Percentiles rank a stretch among this genome's conserved stretches.
phyloP scores from a whole-genome alignment of 1,140 invertebrate species.

The Caenorhabditis tropicalis region DNA sequence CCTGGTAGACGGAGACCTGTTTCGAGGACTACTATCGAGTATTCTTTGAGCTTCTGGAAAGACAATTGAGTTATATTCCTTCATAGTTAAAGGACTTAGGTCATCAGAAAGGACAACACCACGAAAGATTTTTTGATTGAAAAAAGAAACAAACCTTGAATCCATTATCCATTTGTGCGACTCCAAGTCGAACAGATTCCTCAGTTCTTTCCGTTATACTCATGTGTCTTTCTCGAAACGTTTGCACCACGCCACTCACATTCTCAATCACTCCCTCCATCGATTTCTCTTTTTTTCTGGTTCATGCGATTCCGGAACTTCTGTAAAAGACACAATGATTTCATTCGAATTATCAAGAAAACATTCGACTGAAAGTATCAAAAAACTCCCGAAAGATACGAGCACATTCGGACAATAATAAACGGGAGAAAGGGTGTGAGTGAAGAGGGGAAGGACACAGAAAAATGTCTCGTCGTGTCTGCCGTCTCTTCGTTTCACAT shows the following conservation, averaged over 20 bases:
- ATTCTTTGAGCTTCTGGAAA: conserved; percentile 15
- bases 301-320: background rate
- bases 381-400: background rate
- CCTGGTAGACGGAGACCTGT: conserved; percentile 4
- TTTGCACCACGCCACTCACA: background rate
- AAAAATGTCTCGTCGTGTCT: no score
- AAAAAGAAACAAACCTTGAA: no score
- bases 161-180: conserved; percentile 28
- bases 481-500: no score
- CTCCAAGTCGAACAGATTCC: conserved; percentile 27
- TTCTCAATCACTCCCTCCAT: conserved; percentile 17
- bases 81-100: no score
- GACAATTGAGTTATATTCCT: no score
- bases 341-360: background rate
- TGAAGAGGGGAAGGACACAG: no score
- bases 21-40: background rate
- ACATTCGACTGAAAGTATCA: background rate
- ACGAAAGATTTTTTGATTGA: no score
- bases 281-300: background rate
- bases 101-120: no score
- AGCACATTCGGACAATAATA: no score
- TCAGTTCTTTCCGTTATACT: conserved; percentile 14
- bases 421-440: no score
- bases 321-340: no score
- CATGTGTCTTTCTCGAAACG: background rate